phyloP scores from a whole-genome alignment of 2,888 invertebrate genomes.

The Yponomeuta evonymella region DNA sequence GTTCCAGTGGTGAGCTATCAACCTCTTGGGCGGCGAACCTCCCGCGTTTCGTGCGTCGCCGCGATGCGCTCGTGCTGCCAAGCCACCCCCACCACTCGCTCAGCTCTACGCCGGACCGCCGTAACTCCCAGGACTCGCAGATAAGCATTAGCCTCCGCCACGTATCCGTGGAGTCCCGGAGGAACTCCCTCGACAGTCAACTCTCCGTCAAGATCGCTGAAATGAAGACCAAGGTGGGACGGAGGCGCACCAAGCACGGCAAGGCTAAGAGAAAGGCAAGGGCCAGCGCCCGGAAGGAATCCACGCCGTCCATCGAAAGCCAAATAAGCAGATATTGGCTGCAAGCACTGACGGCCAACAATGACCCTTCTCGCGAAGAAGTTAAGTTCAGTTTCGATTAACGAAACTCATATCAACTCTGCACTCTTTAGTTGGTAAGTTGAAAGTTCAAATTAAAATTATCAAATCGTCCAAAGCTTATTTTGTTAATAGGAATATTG shows the following conservation, averaged over 20 bases:
- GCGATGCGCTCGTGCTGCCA: conserved; percentile 85
- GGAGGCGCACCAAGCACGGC: conserved; percentile 65
- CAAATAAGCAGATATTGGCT: conserved; percentile 82
- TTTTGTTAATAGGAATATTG: conserved; percentile 13
- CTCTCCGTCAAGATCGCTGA: conserved; percentile 90
- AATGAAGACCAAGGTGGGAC: conserved; percentile 83
- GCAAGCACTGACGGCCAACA: conserved; percentile 76
- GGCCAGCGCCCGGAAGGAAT: conserved; percentile 73
- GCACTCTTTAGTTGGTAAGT: conserved; percentile 28
- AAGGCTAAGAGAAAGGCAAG: conserved; percentile 63
- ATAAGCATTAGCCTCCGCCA: conserved; percentile 87
- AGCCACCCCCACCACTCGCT: conserved; percentile 60
- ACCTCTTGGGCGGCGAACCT: conserved; percentile 95
- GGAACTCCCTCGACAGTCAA: conserved; percentile 92
- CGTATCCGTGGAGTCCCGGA: conserved; percentile 89
- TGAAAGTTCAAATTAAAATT: conserved; percentile 44
- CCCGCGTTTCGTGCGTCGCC: conserved; percentile 88
- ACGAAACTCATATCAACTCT: conserved; percentile 19
- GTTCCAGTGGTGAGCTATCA: conserved; percentile 85
- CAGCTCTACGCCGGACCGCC: conserved; percentile 74
- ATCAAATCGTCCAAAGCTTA: conserved; percentile 27
- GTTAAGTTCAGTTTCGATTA: conserved; percentile 69
- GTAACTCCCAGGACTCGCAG: conserved; percentile 80
- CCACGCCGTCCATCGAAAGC: conserved; percentile 89
- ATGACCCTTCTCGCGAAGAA: conserved; percentile 72